Evolutionary conservation across 2,113 vertebrate genomes (phyloP), one percentile per base, ranked within the genome.

Genomic region (Prionailurus viverrinus): DNA sequence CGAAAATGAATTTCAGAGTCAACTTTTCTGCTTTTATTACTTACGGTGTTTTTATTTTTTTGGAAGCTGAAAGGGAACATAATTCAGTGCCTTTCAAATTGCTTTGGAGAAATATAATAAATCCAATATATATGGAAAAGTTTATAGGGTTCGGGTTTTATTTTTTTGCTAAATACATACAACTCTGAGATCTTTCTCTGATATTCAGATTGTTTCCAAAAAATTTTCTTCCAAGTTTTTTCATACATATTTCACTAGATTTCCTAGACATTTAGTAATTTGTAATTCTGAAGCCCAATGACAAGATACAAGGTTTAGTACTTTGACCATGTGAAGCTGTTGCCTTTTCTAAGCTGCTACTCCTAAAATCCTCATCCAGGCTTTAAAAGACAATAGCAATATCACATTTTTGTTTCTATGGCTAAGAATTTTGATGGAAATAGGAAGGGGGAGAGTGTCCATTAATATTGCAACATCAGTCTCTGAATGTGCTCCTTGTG

Each of bases 1-100:
- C 91, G 69, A 98, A 99, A 99, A 99, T 98, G 18, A 99, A 98
- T 99, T 99, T 98, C 97, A 95, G 97, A 97, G 97, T 95, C 98
- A 99, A 98, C 97, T 98, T 98, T 98, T 98, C 86, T 98, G 84
- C 63, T 98, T 99, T 98, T 98, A 98, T 99, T 98, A 95, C 97
- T 98, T 79, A 87, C 66, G 83, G 93, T 98, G 98, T 96, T 98
- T 97, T 98, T 98, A 95, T 98, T 98, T 96, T 98, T 97, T 97
- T 94, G 95, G 87, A 98, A 98, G 58, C 97, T 97, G 96, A 98
- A 98, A 98, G 53, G 16, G 31, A 98, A 71, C 92, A 96, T 98
- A 98, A 98, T 98, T 99, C 98, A 98, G 86, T 97, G 92, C 33
- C 94, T 98, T 98, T 98, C 97, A 98, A 98, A 98, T 98, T 98